These are phyloP conservation scores for Fulmarus glacialis DNA, from an alignment of 2,113 vertebrate species.

Conservation along the genomic window DNA sequence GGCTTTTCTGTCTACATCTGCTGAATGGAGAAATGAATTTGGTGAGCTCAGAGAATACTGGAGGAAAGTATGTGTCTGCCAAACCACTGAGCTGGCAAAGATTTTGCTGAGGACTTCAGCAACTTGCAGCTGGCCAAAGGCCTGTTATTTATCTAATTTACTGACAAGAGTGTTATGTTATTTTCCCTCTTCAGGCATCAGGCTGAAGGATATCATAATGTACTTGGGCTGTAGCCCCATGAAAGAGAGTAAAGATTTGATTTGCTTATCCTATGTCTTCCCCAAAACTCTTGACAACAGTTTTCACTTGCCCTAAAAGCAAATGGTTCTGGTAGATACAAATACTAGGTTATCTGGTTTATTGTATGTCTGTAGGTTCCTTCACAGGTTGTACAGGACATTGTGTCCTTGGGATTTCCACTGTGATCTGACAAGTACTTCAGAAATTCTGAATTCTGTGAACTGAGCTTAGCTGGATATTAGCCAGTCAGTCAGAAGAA, in stretches of 20 bases:
- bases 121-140: slow-evolving; percentile 1
- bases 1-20: background rate
- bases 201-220: background rate
- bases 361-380: background rate
- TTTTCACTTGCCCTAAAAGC: background rate
- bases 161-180: background rate
- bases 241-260: background rate
- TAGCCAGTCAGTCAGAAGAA: background rate
- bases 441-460: background rate
- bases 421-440: background rate
- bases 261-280: background rate
- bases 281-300: background rate
- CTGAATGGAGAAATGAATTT: background rate
- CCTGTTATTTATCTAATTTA: slow-evolving; percentile 39
- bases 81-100: slow-evolving; percentile 39
- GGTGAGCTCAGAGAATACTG: slow-evolving; percentile 4
- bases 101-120: slow-evolving; percentile 50
- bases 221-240: background rate
- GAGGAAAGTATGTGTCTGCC: background rate
- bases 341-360: background rate
- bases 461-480: background rate
- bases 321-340: background rate
- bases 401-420: background rate
- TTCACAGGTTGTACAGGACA: background rate
- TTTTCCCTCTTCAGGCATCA: slow-evolving; percentile 26